Conservation (phyloP, 2,113 vertebrate species). For the Ahaetulla prasina region DNA sequence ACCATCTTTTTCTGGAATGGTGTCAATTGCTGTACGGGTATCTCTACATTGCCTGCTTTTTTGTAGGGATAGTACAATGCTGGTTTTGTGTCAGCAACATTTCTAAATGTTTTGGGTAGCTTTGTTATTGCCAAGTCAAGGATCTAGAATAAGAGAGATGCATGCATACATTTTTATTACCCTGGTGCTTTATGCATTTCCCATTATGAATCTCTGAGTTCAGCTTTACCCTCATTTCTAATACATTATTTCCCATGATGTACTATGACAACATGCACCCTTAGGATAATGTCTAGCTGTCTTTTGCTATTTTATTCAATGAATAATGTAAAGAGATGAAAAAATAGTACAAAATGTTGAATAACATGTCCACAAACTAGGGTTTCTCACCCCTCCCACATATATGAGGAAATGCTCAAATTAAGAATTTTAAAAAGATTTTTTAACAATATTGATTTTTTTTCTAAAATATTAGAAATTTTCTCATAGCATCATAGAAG, state of each 20-base stretch:
- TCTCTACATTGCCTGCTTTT: not conserved
- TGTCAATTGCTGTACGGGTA: not conserved
- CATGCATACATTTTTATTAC: not conserved
- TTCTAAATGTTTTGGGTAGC: not conserved
- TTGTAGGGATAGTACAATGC: not conserved
- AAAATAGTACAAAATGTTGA: conserved; percentile 42
- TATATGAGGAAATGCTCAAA: not conserved
- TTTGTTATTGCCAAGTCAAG: not conserved
- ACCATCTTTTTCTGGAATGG: not conserved
- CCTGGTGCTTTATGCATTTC: not conserved
- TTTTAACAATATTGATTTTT: not conserved
- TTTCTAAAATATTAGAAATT: not conserved
- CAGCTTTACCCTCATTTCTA: not conserved
- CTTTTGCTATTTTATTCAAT: conserved; percentile 37
- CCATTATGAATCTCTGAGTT: not conserved
- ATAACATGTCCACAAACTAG: conserved; percentile 3
- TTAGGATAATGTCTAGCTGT: conserved; percentile 36
- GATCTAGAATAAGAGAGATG: not conserved
- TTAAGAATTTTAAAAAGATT: not conserved
- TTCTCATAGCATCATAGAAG: not conserved
- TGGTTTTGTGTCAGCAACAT: not conserved
- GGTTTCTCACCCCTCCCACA: not conserved
- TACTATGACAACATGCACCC: conserved; percentile 37
- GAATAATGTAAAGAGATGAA: conserved; percentile 34
- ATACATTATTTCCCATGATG: conserved; percentile 20